These are phyloP conservation scores for Drosophila dives DNA, from an alignment of 2,888 invertebrate species.

Conservation along the genomic window DNA sequence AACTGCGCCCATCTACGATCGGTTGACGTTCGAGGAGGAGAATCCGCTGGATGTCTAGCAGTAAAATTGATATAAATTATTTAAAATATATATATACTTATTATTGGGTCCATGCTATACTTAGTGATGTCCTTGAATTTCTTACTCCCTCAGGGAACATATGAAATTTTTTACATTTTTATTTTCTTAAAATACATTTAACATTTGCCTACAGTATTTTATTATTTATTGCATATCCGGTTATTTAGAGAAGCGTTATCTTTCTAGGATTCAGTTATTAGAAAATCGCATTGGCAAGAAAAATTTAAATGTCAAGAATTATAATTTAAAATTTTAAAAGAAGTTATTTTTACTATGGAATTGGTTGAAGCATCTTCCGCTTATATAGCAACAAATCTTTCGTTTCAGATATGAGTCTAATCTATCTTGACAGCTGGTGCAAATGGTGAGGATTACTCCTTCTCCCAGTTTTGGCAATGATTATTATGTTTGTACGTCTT, in stretches of 20 bases:
- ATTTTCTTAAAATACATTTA: slow-evolving; percentile 11
- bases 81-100: not conserved
- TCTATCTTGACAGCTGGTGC: not conserved
- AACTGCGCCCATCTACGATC: slow-evolving; percentile 66
- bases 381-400: not conserved
- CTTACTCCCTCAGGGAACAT: not conserved
- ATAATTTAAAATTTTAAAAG: not conserved
- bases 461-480: slow-evolving; percentile 20
- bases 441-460: not conserved
- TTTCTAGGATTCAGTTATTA: not conserved
- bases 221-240: not conserved
- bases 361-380: not conserved
- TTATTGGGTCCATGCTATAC: not conserved
- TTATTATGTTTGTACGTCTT: slow-evolving; percentile 44
- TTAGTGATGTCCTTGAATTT: not conserved
- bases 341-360: no score
- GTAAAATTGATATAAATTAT: not conserved
- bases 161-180: slow-evolving; percentile 3
- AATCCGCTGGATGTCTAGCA: slow-evolving; percentile 33
- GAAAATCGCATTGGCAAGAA: not conserved
- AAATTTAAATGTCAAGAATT: not conserved
- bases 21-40: slow-evolving; percentile 45
- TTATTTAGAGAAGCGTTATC: not conserved
- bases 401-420: slow-evolving; percentile 10
- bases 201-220: slow-evolving; percentile 16